phyloP scores from a whole-genome alignment of 2,797 vertebrate species.

The Peromyscus melanophrys region DNA sequence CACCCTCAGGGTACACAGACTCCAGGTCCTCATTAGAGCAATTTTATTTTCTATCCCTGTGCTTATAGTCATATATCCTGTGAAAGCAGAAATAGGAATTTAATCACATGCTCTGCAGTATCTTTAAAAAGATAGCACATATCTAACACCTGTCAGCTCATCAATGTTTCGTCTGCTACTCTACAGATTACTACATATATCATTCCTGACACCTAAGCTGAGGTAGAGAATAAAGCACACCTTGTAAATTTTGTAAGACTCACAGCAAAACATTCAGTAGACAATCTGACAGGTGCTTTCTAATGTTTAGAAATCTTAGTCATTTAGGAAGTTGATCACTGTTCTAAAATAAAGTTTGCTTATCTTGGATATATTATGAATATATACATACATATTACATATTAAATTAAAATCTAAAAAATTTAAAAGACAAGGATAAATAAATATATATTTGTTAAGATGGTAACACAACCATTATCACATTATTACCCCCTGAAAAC shows the following conservation, averaged over 20 bases:
- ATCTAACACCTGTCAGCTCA: conserved; percentile 75
- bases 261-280: neutral
- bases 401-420: conserved; percentile 16
- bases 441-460: neutral
- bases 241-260: conserved; percentile 52
- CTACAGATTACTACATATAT: conserved; percentile 78
- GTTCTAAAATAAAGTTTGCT: neutral
- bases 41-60: conserved; percentile 48
- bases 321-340: neutral
- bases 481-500: neutral
- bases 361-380: neutral
- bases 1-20: conserved; percentile 42
- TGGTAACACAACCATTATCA: neutral
- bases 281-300: neutral
- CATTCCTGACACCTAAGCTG: conserved; percentile 67
- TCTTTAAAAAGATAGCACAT: conserved; percentile 77
- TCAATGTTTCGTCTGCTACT: conserved; percentile 71
- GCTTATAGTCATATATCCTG: conserved; percentile 61
- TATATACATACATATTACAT: neutral
- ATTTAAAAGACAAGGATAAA: neutral
- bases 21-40: conserved; percentile 62
- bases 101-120: conserved; percentile 68
- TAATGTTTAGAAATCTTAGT: neutral
- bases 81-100: conserved; percentile 73
- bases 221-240: conserved; percentile 66